Evolutionary conservation across 2,797 vertebrate genomes (phyloP), one percentile per base, ranked within the genome.

Genomic region (Phyllotis vaccarum): DNA sequence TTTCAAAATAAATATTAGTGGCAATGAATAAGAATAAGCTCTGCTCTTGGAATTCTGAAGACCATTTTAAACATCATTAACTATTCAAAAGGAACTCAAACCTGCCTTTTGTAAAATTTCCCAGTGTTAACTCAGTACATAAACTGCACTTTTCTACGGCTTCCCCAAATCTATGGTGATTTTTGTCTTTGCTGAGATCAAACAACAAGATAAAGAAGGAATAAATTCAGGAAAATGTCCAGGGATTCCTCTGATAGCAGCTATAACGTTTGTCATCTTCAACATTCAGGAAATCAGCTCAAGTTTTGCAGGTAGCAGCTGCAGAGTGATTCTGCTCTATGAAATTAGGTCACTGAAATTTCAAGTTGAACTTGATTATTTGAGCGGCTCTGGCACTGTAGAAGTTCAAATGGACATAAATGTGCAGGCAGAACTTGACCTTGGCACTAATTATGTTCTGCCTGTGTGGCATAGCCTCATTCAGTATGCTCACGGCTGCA

Each of bases 401-500:
- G 2, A 70, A 86, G 90, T 80, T 92, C 72, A 46, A 95, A 89
- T 89, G 89, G 78, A 37, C n/a, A 37, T 88, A 95, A 93, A 82
- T 72, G 6, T 86, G 2, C 3, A 60, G 79, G 91, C 43, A 90
- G 96, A 97, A n/a, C 58, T 86, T 40, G 79, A 6, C 34, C 83
- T 97, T 96, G 27, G 16, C 81, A 62, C 10, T 97, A 94, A 96
- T 97, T 97, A 81, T 64, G 58, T 94, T 40, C 94, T 90, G 6
- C 46, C 90, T 94, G 90, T 96, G 62, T 80, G 66, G 52, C 88
- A 82, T 1, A 93, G 60, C 22, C 24, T 95, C 96, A 76, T 91
- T 85, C 95, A 94, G 93, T 70, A 80, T 96, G 94, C 81, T 96
- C 60, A 90, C 64, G 58, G 22, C 64, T 89, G 10, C 0, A 78